A percentile compares a stretch with the other conserved stretches of the same genome.
Conservation (phyloP, 2,888 invertebrate species). For the Oithona nana region DNA sequence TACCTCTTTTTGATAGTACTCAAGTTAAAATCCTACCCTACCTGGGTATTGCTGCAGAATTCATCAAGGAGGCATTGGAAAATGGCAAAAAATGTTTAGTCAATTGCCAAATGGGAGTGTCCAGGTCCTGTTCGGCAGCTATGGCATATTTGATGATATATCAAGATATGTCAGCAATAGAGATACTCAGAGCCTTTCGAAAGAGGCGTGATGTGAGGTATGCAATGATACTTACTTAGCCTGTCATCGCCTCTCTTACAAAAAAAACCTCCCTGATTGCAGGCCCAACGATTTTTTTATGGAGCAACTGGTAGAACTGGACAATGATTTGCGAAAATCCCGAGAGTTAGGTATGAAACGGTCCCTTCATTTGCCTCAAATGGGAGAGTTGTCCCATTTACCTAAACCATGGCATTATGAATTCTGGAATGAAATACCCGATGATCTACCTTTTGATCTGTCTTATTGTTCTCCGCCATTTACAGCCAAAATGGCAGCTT, state of each 20-base stretch:
- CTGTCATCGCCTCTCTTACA: background rate
- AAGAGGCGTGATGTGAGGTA: constrained; percentile 25
- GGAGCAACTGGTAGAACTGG: constrained; percentile 24
- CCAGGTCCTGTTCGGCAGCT: constrained; percentile 32
- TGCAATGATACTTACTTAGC: background rate
- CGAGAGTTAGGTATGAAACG: constrained; percentile 5
- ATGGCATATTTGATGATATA: constrained; percentile 32
- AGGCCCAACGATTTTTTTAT: constrained; percentile 30
- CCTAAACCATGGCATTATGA: constrained; percentile 1
- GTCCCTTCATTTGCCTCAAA: background rate
- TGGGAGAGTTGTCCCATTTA: background rate
- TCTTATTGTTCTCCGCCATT: background rate
- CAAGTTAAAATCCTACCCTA: constrained; percentile 9
- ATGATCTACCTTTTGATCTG: background rate
- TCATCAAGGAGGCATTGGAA: constrained; percentile 47
- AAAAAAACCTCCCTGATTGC: background rate
- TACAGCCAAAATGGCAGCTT: background rate
- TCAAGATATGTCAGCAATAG: constrained; percentile 27
- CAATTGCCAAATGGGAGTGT: constrained; percentile 33
- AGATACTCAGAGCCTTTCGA: constrained; percentile 29
- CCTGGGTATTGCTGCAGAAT: constrained; percentile 56
- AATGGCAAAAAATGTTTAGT: constrained; percentile 29
- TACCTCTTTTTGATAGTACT: constrained; percentile 17
- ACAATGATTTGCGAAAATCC: constrained; percentile 20
- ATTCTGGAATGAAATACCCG: constrained; percentile 2